A percentile compares a stretch with the other conserved stretches of the same genome.
Evolutionary conservation across 92 coral and sea anemone genomes (phyloP).

Genomic region (Epizoanthus stellaris): DNA sequence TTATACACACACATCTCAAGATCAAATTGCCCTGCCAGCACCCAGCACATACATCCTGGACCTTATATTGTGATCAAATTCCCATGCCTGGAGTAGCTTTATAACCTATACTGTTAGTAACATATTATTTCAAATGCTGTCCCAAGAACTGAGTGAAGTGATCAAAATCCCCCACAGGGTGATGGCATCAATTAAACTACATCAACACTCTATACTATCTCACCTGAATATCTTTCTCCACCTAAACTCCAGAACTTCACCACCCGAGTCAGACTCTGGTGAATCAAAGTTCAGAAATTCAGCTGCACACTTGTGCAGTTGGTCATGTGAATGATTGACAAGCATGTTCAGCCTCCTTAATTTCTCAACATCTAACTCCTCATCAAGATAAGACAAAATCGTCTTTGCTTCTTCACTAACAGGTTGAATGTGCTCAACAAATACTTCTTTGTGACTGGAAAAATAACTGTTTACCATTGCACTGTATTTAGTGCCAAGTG

Average conservation of each 20-base stretch:
- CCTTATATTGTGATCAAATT: no score
- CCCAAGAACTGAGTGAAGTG: no score
- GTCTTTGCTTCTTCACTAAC: constrained; percentile 31
- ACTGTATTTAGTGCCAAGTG: constrained; percentile 46
- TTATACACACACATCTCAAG: no score
- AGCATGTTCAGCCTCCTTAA: constrained; percentile 49
- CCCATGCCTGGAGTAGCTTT: no score
- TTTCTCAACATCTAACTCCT: constrained; percentile 21
- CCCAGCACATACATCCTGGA: no score
- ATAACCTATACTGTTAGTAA: no score
- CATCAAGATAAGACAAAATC: constrained; percentile 10
- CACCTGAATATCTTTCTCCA: constrained; percentile 68
- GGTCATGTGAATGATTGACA: constrained; percentile 47
- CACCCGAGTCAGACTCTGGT: constrained; percentile 31
- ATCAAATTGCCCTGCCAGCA: no score
- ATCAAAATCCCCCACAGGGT: no score
- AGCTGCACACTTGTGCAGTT: constrained; percentile 45
- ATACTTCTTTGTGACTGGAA: constrained; percentile 33
- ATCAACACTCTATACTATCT: neutral
- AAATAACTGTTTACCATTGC: constrained; percentile 13
- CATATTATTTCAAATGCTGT: no score
- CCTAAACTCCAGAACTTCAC: constrained; percentile 24
- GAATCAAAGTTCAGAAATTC: constrained; percentile 58
- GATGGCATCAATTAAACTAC: no score
- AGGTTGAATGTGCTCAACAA: constrained; percentile 30